Percentiles rank a stretch among this genome's conserved stretches.
Conservation (phyloP, 1,140 invertebrate genomes). For the Palaemon carinicauda region DNA sequence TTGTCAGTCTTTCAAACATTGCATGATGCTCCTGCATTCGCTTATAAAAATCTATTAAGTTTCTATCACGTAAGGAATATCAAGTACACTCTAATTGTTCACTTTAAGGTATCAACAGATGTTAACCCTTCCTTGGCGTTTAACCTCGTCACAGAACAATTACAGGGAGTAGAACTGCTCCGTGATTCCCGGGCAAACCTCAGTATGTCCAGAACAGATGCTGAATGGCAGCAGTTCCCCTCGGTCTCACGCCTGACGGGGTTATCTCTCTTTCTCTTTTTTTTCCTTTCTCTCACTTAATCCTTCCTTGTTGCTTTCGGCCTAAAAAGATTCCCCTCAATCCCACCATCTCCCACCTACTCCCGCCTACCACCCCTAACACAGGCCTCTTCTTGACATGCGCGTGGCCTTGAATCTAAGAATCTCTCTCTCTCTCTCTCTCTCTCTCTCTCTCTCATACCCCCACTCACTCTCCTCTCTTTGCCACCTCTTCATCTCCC, state of each 20-base stretch:
- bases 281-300: background rate
- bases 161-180: no score
- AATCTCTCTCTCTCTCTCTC: background rate
- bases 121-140: no score
- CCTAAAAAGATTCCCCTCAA: background rate
- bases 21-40: no score
- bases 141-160: no score
- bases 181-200: no score
- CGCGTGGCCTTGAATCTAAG: background rate
- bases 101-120: no score
- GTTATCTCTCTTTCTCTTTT: background rate
- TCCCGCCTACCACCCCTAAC: background rate
- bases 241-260: background rate
- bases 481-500: background rate
- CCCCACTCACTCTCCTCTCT: background rate
- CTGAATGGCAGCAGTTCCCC: background rate
- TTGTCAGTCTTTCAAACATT: no score
- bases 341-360: background rate
- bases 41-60: no score
- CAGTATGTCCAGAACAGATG: no score
- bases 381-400: background rate
- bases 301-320: background rate
- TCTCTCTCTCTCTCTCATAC: background rate
- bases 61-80: no score
- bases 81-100: no score